Conservation (phyloP, 30 jellyfish, hydroid and myxozoan genomes). For the Turritopsis rubra region DNA sequence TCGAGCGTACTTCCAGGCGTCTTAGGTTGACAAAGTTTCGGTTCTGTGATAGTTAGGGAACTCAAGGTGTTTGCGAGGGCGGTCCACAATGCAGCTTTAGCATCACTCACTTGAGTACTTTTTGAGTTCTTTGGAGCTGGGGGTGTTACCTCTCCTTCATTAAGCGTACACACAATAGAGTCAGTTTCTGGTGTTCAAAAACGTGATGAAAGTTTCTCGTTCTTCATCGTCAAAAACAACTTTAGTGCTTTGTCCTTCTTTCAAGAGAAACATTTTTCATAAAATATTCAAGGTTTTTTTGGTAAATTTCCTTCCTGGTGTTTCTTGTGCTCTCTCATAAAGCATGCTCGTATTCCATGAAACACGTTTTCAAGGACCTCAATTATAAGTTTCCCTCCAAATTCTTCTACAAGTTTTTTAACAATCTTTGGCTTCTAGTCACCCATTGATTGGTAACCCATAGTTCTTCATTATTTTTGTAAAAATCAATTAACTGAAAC, state of each 20-base stretch:
- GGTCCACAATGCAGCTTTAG: slow-evolving; percentile 15
- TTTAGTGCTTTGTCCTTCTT: background rate
- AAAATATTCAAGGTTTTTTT: background rate
- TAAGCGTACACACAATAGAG: background rate
- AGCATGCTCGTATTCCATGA: background rate
- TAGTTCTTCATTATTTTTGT: background rate
- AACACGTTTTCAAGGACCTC: slow-evolving; percentile 1
- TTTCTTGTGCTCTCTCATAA: background rate
- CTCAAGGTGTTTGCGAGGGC: background rate
- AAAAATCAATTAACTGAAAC: background rate
- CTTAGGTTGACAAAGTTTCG: background rate
- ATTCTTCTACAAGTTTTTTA: background rate
- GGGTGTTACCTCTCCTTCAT: background rate
- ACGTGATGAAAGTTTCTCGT: background rate
- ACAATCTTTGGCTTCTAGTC: background rate
- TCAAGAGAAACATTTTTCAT: background rate
- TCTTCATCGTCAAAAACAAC: background rate
- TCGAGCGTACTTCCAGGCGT: background rate
- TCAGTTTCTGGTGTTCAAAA: background rate
- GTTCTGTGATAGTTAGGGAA: background rate
- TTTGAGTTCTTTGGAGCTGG: background rate
- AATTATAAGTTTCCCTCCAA: background rate
- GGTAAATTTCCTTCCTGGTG: background rate
- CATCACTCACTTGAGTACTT: background rate
- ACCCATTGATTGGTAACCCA: background rate